Percentiles rank a stretch among this genome's conserved stretches.
Evolutionary conservation across 2,888 invertebrate genomes (phyloP).

Genomic region (Cantharis flavilabris): DNA sequence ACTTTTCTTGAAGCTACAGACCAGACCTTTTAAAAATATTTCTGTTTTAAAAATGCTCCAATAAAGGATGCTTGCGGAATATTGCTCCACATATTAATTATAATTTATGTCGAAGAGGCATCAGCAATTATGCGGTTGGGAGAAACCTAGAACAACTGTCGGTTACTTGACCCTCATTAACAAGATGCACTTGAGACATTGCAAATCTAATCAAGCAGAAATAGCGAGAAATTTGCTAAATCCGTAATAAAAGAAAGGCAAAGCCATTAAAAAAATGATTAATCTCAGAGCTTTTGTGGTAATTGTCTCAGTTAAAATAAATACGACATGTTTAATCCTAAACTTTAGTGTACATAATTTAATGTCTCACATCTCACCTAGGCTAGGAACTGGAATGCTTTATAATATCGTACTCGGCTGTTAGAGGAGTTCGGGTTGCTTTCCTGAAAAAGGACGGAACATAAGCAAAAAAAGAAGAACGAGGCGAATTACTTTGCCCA

Average conservation of each 20-base stretch:
- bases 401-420: constrained; percentile 3
- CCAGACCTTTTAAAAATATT: too few species aligned
- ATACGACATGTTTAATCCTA: constrained; percentile 18
- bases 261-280: background rate
- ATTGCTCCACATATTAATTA: background rate
- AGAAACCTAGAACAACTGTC: background rate
- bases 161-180: background rate
- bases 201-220: background rate
- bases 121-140: background rate
- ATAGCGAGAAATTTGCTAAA: background rate
- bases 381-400: constrained; percentile 27
- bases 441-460: constrained; percentile 17
- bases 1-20: too few species aligned
- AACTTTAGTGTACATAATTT: constrained; percentile 30
- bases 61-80: background rate
- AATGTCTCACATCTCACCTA: constrained; percentile 30
- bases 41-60: background rate
- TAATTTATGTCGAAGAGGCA: background rate
- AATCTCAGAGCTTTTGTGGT: constrained; percentile 9
- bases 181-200: background rate
- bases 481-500: constrained; percentile 30
- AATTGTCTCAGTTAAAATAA: constrained; percentile 17
- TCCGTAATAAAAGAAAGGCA: background rate
- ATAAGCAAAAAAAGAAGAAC: constrained; percentile 26
- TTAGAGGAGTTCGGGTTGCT: background rate